Percentiles rank a stretch among this genome's conserved stretches.
Conservation (phyloP, 2,888 invertebrate genomes). For the Drosophila fungiperda region DNA sequence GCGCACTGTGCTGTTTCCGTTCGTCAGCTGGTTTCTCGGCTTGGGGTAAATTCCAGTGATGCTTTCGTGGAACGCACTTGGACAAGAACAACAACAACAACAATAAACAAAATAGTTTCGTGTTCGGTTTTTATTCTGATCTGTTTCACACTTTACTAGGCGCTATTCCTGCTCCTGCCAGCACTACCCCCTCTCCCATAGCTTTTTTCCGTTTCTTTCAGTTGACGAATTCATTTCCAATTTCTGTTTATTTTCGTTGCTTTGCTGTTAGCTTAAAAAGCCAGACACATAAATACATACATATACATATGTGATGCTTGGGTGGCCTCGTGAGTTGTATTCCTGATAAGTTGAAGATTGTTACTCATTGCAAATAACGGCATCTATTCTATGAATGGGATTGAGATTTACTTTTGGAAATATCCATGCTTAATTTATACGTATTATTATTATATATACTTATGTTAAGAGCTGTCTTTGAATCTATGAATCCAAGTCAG, state of each 20-base stretch:
- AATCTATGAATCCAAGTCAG: neutral
- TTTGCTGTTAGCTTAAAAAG: conserved; percentile 42
- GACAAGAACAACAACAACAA: conserved; percentile 44
- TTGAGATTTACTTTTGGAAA: no score
- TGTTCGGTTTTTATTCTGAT: conserved; percentile 26
- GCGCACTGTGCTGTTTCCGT: conserved; percentile 61
- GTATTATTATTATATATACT: neutral
- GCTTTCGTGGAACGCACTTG: conserved; percentile 68
- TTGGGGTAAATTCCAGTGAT: conserved; percentile 74
- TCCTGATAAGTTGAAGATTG: conserved; percentile 52
- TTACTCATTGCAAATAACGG: conserved; percentile 50
- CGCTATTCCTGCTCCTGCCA: conserved; percentile 26
- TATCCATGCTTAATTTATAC: no score
- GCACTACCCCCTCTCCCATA: neutral
- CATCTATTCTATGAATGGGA: neutral
- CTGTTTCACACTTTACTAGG: conserved; percentile 63
- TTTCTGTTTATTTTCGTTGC: conserved; percentile 51
- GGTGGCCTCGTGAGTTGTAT: conserved; percentile 56
- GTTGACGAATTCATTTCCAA: conserved; percentile 42
- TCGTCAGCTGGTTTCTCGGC: conserved; percentile 70
- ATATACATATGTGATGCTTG: conserved; percentile 48
- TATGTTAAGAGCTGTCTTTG: neutral
- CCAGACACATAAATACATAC: neutral
- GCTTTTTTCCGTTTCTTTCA: conserved; percentile 32
- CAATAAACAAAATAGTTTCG: conserved; percentile 69